These are phyloP conservation scores for Catharus minimus DNA, from an alignment of 2,113 vertebrate species.

Conservation along the genomic window DNA sequence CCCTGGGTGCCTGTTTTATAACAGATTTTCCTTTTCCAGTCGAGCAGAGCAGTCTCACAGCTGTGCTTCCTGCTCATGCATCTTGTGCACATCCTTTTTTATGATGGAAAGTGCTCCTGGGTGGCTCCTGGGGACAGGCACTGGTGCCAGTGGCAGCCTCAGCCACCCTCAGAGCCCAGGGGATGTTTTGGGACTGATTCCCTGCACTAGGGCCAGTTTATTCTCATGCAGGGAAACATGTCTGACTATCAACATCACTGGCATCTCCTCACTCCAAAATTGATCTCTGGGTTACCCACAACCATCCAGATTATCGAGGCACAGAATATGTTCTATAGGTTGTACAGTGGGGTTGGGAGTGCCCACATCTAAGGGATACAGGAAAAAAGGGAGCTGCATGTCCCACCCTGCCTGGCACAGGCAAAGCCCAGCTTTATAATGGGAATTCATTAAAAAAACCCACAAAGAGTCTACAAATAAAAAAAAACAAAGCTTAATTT, in stretches of 20 bases:
- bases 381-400: neutral
- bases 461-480: neutral
- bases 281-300: accelerated
- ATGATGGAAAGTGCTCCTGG: neutral
- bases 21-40: neutral
- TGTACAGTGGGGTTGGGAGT: accelerated
- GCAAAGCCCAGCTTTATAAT: neutral
- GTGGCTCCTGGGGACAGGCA: neutral
- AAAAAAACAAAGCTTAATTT: too few species aligned
- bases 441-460: neutral
- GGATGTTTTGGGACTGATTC: neutral
- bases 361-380: neutral
- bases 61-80: neutral
- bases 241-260: accelerated
- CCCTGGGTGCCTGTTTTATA: neutral
- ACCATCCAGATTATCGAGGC: neutral
- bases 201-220: neutral
- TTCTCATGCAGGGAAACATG: neutral
- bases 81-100: neutral
- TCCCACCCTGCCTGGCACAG: accelerated
- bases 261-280: neutral
- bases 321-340: neutral
- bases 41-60: accelerated
- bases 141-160: neutral
- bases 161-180: neutral